Base-by-base conservation (phyloP, 2,888 invertebrate genomes). In the Chymomyza amoena region DNA sequence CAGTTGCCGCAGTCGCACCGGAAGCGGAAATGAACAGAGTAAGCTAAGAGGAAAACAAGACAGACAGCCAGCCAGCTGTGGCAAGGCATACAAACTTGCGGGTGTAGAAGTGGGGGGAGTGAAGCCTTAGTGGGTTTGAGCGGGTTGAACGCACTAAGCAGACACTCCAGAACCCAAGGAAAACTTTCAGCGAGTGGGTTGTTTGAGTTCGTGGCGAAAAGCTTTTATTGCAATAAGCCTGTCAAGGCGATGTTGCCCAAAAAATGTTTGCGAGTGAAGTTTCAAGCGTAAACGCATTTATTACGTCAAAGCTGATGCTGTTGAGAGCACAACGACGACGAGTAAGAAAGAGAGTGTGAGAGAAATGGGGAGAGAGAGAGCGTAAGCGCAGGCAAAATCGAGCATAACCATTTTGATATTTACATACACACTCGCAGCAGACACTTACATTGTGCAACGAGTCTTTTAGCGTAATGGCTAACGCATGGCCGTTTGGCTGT, bases 11-110 rank as follows among this genome's bases (percentile, higher is more conserved):
- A 32, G 4, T 32, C 67, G 64, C 70, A 60, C 67, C 72, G 79
- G 87, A 87, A 78, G 36, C 85, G 84, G 88, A 89, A 87, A 83
- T 79, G 68, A 80, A 78, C 69, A 64, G 71, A 76, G 79, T 74
- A 70, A 68, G 75, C 72, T 59, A 71, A 64, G 60, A 50, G 52
- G 66, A 68, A 72, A 70, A 75, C 72, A 76, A 78, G 62, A 36
- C 73, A 68, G 66, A 75, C 65, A 72, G 66, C 68, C 65, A 72
- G 66, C 68, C 4, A 32, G n/a, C 4, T 16, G 5, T 1, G 25
- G 39, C n/a, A 5, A 68, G 65, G 76, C 68, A 69, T 25, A 62
- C 39, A 50, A 7, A 20, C 59, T 25, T 10, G n/a, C 45, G 57
- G 10, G n/a, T n/a, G n/a, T n/a, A n/a, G 50, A 9, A 18, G 52